Percentiles rank a stretch among this genome's conserved stretches.
These are phyloP conservation scores for Neopelma chrysocephalum DNA, from an alignment of 2,797 vertebrate genomes.

Conservation along the genomic window DNA sequence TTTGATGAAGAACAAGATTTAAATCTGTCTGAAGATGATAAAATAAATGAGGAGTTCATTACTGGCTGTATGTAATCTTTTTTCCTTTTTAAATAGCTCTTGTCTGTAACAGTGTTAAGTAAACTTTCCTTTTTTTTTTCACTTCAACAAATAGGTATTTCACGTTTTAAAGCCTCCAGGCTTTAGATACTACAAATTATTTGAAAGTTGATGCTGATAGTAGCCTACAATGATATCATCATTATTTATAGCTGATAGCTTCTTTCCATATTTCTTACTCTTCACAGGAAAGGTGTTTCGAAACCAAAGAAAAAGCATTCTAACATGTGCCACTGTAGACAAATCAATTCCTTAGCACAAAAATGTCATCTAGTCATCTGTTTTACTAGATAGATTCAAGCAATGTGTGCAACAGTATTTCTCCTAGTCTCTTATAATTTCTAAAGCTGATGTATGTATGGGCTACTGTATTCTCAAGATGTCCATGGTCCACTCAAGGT, in stretches of 20 bases:
- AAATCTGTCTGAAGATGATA: constrained; percentile 30
- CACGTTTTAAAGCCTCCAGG: neutral
- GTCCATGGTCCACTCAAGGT: neutral
- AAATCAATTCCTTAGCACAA: neutral
- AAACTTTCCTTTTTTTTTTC: neutral
- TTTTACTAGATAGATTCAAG: neutral
- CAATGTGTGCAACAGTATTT: neutral
- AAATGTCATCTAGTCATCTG: neutral
- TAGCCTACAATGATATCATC: neutral
- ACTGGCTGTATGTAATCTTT: constrained; percentile 81
- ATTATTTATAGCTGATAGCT: neutral
- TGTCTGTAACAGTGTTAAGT: neutral
- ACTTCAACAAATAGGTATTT: neutral
- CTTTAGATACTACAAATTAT: neutral
- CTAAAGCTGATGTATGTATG: neutral
- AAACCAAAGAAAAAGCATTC: neutral
- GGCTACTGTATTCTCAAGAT: neutral
- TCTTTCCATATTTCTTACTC: neutral
- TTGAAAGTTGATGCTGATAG: neutral
- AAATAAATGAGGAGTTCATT: constrained; percentile 84
- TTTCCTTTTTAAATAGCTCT: neutral
- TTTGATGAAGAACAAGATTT: constrained; percentile 84
- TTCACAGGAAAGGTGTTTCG: neutral
- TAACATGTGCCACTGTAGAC: neutral
- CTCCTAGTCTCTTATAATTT: neutral